Evolutionary conservation across 2,797 vertebrate species (phyloP).

Genomic region (Molossus molossus): DNA sequence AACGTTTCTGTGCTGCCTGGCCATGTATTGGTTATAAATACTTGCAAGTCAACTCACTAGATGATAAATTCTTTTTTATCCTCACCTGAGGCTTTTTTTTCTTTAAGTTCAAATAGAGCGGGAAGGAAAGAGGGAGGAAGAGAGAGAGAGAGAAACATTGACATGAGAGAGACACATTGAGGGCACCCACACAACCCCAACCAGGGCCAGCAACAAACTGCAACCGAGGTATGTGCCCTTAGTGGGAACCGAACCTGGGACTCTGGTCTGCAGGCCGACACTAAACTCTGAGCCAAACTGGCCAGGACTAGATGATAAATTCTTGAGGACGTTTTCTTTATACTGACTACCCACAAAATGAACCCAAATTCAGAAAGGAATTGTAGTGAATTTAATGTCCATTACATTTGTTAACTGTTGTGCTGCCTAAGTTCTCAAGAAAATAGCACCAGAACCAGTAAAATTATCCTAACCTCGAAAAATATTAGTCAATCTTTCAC

Average conservation of each 20-base stretch:
- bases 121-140: no score
- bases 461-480: background rate
- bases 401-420: background rate
- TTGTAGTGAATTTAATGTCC: background rate
- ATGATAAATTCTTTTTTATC: background rate
- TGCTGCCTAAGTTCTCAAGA: background rate
- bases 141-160: no score
- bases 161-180: no score
- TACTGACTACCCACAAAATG: background rate
- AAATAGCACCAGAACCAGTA: background rate
- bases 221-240: no score
- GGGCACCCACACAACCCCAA: no score
- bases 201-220: no score
- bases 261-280: no score
- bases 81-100: no score
- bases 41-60: background rate
- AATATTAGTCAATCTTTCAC: background rate
- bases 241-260: no score
- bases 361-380: slow-evolving; percentile 1
- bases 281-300: no score
- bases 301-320: background rate
- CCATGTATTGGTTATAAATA: background rate
- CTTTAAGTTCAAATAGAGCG: no score
- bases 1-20: background rate
- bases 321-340: background rate